Percentiles rank a stretch among this genome's conserved stretches.
Conservation (phyloP, 1,140 invertebrate species). For the Dendroctonus ponderosae region DNA sequence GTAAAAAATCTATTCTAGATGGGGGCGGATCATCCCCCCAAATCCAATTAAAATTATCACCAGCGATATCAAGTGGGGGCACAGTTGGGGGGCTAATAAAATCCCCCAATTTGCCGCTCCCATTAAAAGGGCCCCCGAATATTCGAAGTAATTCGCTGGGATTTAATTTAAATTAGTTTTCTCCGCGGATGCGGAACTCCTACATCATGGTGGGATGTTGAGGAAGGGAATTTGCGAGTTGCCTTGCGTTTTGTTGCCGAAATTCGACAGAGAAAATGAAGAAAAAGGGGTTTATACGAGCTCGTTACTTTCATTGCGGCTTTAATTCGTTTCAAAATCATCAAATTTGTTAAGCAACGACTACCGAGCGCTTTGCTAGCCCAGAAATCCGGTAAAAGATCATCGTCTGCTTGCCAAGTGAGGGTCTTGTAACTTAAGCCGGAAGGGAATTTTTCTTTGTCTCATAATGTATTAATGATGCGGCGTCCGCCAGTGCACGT, state of each 20-base stretch:
- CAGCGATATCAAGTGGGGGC: conserved; percentile 15
- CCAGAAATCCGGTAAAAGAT: too few species aligned
- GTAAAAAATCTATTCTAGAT: conserved; percentile 6
- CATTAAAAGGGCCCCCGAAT: conserved; percentile 18
- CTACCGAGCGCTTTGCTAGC: too few species aligned
- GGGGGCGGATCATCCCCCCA: conserved; percentile 16
- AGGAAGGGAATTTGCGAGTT: conserved; percentile 22
- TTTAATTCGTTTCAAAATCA: too few species aligned
- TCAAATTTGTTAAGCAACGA: too few species aligned
- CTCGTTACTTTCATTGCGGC: too few species aligned
- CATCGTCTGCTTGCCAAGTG: too few species aligned
- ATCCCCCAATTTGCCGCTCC: conserved; percentile 30
- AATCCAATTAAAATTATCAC: conserved; percentile 32
- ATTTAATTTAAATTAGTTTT: conserved; percentile 52
- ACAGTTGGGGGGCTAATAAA: conserved; percentile 19
- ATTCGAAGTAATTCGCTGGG: conserved; percentile 48
- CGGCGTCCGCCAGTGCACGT: conserved; percentile 38
- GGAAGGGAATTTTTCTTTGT: too few species aligned
- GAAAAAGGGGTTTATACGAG: too few species aligned
- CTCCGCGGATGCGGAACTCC: conserved; percentile 45
- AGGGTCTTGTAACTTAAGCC: too few species aligned
- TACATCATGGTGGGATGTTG: conserved; percentile 41
- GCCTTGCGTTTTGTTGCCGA: background rate
- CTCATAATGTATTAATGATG: conserved; percentile 17
- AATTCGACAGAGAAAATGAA: background rate